These are phyloP conservation scores for Clarias laeviceps DNA, from an alignment of 2,797 vertebrate genomes.

Conservation along the genomic window DNA sequence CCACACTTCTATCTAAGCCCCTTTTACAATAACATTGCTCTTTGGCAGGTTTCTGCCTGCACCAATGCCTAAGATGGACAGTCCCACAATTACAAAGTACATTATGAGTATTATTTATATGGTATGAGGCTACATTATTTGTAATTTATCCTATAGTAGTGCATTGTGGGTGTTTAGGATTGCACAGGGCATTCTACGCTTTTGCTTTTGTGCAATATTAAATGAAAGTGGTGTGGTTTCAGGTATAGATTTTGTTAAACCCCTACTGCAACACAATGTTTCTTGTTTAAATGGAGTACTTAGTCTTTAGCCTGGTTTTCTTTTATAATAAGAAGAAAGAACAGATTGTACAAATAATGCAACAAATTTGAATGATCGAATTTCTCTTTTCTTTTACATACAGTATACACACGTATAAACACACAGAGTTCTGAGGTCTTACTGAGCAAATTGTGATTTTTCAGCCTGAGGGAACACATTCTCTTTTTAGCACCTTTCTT, in stretches of 20 bases:
- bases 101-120: background rate
- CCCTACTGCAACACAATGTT: background rate
- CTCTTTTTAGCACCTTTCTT: background rate
- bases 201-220: background rate
- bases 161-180: background rate
- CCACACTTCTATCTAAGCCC: background rate
- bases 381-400: background rate
- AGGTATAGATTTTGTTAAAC: background rate
- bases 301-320: background rate
- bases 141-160: background rate
- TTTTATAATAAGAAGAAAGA: background rate
- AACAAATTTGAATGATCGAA: no score
- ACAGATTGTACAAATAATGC: background rate
- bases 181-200: background rate
- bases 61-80: background rate
- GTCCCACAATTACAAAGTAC: background rate
- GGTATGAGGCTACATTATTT: background rate
- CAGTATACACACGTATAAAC: background rate
- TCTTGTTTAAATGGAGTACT: background rate
- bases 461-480: slow-evolving; percentile 21
- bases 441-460: slow-evolving; percentile 9
- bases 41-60: background rate
- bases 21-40: background rate
- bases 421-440: background rate
- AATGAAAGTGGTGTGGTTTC: background rate